Conservation (phyloP, 2,888 invertebrate genomes). For the Meloe dianella region DNA sequence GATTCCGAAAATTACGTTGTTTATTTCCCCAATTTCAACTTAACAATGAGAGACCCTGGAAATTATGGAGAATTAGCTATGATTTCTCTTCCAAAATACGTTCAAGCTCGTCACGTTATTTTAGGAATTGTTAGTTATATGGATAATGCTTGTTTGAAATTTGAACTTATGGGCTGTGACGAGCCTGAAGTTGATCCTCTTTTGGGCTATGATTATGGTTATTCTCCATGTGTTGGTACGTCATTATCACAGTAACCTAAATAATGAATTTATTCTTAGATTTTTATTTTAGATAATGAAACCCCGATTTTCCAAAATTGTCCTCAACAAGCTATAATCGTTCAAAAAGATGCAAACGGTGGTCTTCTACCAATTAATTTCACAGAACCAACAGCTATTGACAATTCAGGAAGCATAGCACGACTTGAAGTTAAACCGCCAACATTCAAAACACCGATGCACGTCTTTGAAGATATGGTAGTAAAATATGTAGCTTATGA, state of each 20-base stretch:
- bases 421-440: constrained; percentile 91
- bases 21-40: constrained; percentile 94
- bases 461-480: constrained; percentile 88
- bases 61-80: constrained; percentile 96
- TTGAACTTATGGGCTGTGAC: constrained; percentile 95
- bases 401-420: constrained; percentile 94
- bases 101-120: constrained; percentile 92
- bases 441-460: constrained; percentile 86
- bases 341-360: constrained; percentile 86
- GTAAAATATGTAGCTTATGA: constrained; percentile 97
- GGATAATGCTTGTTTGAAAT: constrained; percentile 95
- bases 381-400: constrained; percentile 91
- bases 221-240: constrained; percentile 88
- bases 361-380: constrained; percentile 91
- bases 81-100: constrained; percentile 92
- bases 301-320: constrained; percentile 97
- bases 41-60: constrained; percentile 94
- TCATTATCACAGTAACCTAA: constrained; percentile 19
- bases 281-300: constrained; percentile 77
- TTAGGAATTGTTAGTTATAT: constrained; percentile 94
- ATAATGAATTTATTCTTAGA: neutral
- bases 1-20: constrained; percentile 95
- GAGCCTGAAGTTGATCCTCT: constrained; percentile 81
- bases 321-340: constrained; percentile 89
- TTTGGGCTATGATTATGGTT: constrained; percentile 92